Evolutionary conservation across 2,888 invertebrate species (phyloP).

Genomic region (Synanthedon tipuliformis): DNA sequence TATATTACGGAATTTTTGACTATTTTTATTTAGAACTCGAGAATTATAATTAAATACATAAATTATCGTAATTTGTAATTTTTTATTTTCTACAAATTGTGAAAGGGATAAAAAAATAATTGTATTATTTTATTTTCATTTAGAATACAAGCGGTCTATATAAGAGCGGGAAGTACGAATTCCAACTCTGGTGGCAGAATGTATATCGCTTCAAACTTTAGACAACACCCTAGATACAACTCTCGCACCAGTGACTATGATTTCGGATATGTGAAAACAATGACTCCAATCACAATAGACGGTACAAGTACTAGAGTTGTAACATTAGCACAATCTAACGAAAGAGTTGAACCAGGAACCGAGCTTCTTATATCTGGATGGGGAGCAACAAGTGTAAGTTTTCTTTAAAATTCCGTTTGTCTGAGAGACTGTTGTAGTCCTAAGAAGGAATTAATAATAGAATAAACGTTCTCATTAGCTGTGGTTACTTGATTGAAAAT

Average conservation of each 20-base stretch:
- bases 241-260: constrained; percentile 47
- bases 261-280: constrained; percentile 42
- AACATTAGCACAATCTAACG: constrained; percentile 15
- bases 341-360: constrained; percentile 21
- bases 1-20: no score
- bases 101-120: no score
- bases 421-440: no score
- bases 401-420: no score
- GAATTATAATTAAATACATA: no score
- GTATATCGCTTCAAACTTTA: constrained; percentile 33
- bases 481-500: no score
- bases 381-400: constrained; percentile 46
- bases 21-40: no score
- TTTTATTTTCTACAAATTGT: no score
- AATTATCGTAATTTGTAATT: no score
- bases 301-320: constrained; percentile 27
- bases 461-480: no score
- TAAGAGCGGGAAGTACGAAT: constrained; percentile 49
- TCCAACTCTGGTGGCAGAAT: constrained; percentile 40
- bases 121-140: constrained; percentile 7
- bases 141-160: constrained; percentile 26
- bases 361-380: constrained; percentile 40
- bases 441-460: no score
- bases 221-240: constrained; percentile 47
- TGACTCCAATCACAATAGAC: constrained; percentile 31